A percentile compares a stretch with the other conserved stretches of the same genome.
Conservation (phyloP, 2,113 vertebrate species). For the Chloropsis cyanopogon region DNA sequence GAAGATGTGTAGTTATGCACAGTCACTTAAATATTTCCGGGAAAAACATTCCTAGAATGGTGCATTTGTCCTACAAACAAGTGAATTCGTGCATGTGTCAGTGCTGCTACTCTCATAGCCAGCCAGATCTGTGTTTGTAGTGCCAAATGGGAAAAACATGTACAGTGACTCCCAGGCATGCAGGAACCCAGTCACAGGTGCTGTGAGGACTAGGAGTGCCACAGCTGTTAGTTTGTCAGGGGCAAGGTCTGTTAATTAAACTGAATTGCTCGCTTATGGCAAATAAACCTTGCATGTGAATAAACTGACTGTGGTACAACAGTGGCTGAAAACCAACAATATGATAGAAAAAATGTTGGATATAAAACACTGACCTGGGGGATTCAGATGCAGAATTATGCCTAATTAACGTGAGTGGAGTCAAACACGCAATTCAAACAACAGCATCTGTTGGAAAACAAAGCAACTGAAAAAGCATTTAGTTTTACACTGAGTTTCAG, state of each 20-base stretch:
- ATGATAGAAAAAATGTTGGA: not conserved
- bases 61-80: not conserved
- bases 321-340: not conserved
- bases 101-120: not conserved
- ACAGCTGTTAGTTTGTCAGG: constrained; percentile 16
- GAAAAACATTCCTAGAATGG: not conserved
- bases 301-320: not conserved
- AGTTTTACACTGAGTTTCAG: not conserved
- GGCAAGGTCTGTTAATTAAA: constrained; percentile 24
- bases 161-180: not conserved
- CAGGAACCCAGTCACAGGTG: constrained; percentile 13
- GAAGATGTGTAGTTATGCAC: not conserved
- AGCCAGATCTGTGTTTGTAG: not conserved
- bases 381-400: not conserved
- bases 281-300: not conserved
- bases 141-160: not conserved
- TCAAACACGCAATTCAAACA: constrained; percentile 36
- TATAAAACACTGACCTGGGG: constrained; percentile 16
- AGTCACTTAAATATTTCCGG: not conserved
- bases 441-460: constrained; percentile 43
- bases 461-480: not conserved
- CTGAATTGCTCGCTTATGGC: not conserved
- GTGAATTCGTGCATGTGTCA: not conserved
- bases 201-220: not conserved
- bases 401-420: constrained; percentile 20